Conservation (phyloP, 30 jellyfish, hydroid and myxozoan species). For the Aurelia sp. region DNA sequence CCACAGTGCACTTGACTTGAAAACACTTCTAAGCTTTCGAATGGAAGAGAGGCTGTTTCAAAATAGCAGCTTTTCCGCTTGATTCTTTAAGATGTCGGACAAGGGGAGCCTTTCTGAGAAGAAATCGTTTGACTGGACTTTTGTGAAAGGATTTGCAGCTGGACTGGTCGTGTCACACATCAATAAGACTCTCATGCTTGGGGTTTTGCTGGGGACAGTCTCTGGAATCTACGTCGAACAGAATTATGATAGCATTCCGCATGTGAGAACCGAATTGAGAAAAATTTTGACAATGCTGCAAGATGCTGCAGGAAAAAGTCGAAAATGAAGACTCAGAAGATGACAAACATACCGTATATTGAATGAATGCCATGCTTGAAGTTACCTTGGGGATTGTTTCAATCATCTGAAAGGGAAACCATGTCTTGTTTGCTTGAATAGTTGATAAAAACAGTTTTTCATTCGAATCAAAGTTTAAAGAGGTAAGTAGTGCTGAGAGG, state of each 20-base stretch:
- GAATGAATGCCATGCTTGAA: too few relatives aligned
- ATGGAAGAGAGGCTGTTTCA: too few relatives aligned
- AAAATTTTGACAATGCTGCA: not conserved
- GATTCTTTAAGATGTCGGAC: constrained; percentile 33
- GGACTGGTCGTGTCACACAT: constrained; percentile 74
- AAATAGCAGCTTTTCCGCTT: too few relatives aligned
- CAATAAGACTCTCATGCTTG: constrained; percentile 47
- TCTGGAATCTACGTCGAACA: constrained; percentile 71
- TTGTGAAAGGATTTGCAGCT: constrained; percentile 76
- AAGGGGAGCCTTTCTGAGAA: constrained; percentile 7
- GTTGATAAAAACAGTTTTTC: too few relatives aligned
- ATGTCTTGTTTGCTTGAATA: too few relatives aligned
- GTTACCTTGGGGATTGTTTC: too few relatives aligned
- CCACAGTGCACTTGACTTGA: too few relatives aligned
- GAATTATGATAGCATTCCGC: constrained; percentile 46
- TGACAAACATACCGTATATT: too few relatives aligned
- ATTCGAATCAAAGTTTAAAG: too few relatives aligned
- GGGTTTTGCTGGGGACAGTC: constrained; percentile 47
- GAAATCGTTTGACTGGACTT: constrained; percentile 69
- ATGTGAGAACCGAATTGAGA: constrained; percentile 46
- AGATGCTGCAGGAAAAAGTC: constrained; percentile 38
- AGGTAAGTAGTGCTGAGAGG: too few relatives aligned
- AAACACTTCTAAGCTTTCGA: too few relatives aligned
- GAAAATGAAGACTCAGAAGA: not conserved
- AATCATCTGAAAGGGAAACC: too few relatives aligned